These are phyloP conservation scores for Folsomia manolachei DNA, from an alignment of 2,888 invertebrate genomes.

Conservation along the genomic window DNA sequence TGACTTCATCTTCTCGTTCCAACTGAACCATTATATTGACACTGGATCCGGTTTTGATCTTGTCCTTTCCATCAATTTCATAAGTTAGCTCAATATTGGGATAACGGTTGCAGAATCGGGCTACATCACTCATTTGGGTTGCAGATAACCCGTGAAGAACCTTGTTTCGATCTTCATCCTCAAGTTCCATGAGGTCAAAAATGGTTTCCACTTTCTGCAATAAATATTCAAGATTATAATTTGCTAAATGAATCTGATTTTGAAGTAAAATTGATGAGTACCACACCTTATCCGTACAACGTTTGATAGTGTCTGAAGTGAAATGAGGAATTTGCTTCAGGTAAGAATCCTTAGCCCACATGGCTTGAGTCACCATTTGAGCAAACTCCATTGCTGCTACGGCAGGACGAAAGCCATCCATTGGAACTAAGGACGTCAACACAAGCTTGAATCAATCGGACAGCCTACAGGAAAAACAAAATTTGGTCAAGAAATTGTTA, in stretches of 20 bases:
- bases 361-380: slow-evolving; percentile 99
- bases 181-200: slow-evolving; percentile 93
- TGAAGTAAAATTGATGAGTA: not conserved
- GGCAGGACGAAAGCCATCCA: slow-evolving; percentile 96
- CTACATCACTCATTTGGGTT: slow-evolving; percentile 93
- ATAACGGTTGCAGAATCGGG: slow-evolving; percentile 96
- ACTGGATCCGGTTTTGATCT: slow-evolving; percentile 73
- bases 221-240: not conserved
- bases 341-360: slow-evolving; percentile 99
- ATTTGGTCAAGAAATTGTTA: slow-evolving; percentile 18
- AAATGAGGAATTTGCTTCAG: slow-evolving; percentile 96
- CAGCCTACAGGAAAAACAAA: slow-evolving; percentile 60
- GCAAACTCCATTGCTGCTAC: slow-evolving; percentile 99
- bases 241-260: not conserved
- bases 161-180: slow-evolving; percentile 78
- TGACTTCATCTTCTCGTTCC: slow-evolving; percentile 94
- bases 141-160: slow-evolving; percentile 74
- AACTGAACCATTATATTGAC: slow-evolving; percentile 87
- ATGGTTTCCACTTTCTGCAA: slow-evolving; percentile 76
- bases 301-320: slow-evolving; percentile 77
- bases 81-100: slow-evolving; percentile 96
- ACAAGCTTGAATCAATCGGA: slow-evolving; percentile 87
- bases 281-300: slow-evolving; percentile 84
- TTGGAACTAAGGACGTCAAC: slow-evolving; percentile 88
- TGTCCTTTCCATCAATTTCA: slow-evolving; percentile 79